phyloP scores from a whole-genome alignment of 2,797 vertebrate species.

The Periophthalmus magnuspinnatus region DNA sequence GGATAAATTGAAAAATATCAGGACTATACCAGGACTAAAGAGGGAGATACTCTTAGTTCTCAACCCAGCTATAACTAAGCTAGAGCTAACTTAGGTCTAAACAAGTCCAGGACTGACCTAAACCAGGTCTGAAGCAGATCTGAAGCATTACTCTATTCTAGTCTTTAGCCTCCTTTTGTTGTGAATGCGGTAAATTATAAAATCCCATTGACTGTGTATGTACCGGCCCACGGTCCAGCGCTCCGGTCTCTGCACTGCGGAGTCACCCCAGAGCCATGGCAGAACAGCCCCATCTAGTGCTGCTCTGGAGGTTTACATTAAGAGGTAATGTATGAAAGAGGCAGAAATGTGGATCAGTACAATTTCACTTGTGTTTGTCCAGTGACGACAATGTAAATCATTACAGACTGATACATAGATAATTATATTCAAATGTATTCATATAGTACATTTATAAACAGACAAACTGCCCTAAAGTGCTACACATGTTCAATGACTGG shows the following conservation, averaged over 20 bases:
- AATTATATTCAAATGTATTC: too few relatives aligned
- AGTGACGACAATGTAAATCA: too few relatives aligned
- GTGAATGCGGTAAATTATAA: not conserved
- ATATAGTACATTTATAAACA: too few relatives aligned
- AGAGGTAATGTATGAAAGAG: too few relatives aligned
- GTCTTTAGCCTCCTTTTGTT: not conserved
- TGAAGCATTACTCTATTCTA: not conserved
- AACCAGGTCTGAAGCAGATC: not conserved
- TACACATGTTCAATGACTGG: too few relatives aligned
- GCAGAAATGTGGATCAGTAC: too few relatives aligned
- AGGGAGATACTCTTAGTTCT: too few relatives aligned
- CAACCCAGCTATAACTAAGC: not conserved
- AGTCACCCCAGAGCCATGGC: not conserved
- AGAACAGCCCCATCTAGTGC: not conserved
- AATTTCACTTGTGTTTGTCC: not conserved
- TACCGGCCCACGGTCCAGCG: not conserved
- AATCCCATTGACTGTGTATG: not conserved
- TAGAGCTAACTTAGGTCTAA: not conserved
- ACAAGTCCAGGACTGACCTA: too few relatives aligned
- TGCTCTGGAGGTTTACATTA: not conserved
- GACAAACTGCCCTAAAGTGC: too few relatives aligned
- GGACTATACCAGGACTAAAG: not conserved
- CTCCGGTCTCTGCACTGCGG: slow-evolving; percentile 1
- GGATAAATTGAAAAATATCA: too few relatives aligned
- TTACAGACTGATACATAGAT: too few relatives aligned